These are phyloP conservation scores for Drosophila nebulosa DNA, from an alignment of 1,140 invertebrate species.

Conservation along the genomic window DNA sequence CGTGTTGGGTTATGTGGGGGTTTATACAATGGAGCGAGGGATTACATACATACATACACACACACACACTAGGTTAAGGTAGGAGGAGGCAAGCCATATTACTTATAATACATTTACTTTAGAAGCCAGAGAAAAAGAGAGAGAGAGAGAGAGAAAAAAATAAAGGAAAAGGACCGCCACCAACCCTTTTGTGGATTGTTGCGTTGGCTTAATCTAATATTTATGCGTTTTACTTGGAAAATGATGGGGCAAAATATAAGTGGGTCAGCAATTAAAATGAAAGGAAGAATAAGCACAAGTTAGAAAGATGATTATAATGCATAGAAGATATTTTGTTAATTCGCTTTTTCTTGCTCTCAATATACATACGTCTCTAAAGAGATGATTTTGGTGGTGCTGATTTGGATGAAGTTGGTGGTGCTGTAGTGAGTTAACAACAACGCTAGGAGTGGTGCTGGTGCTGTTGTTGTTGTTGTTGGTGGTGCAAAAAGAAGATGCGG, in stretches of 20 bases:
- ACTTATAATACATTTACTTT: not conserved
- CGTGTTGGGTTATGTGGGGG: not conserved
- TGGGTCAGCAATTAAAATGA: not conserved
- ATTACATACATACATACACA: not conserved
- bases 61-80: not conserved
- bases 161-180: not conserved
- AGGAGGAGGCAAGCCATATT: not conserved
- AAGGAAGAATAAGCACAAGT: not conserved
- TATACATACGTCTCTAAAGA: slow-evolving; percentile 81
- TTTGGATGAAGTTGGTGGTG: slow-evolving; percentile 81
- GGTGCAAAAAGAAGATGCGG: slow-evolving; percentile 61
- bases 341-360: slow-evolving; percentile 40
- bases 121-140: not conserved
- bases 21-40: not conserved
- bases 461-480: slow-evolving; percentile 79
- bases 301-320: not conserved
- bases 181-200: not conserved
- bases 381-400: slow-evolving; percentile 81
- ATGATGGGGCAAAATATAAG: not conserved
- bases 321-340: slow-evolving; percentile 25
- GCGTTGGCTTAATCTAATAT: not conserved
- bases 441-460: slow-evolving; percentile 76
- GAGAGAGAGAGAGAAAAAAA: not conserved
- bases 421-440: slow-evolving; percentile 80
- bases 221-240: slow-evolving; percentile 1